phyloP scores from a whole-genome alignment of 2,797 vertebrate species.

The Pogonophryne albipinna region DNA sequence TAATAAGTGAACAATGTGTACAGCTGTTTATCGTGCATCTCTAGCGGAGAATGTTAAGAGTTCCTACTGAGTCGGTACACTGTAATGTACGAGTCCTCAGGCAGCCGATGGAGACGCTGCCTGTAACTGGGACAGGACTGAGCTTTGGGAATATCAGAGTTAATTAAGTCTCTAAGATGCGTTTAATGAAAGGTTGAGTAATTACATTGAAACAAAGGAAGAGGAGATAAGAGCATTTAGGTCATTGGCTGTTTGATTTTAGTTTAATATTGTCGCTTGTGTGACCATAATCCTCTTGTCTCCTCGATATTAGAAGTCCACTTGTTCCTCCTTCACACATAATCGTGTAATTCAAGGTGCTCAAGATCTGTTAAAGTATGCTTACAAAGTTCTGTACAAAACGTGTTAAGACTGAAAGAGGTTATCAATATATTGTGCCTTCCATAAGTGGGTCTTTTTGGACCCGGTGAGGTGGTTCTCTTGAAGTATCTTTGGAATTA shows the following conservation, averaged over 20 bases:
- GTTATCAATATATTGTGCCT: too few relatives aligned
- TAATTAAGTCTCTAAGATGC: neutral
- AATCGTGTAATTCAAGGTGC: neutral
- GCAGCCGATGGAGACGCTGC: conserved; percentile 4
- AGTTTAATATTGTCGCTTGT: neutral
- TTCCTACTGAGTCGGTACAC: conserved; percentile 62
- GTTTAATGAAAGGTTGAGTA: neutral
- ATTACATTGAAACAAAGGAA: too few relatives aligned
- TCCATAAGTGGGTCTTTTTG: too few relatives aligned
- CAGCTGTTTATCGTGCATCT: conserved; percentile 22
- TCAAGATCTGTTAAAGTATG: too few relatives aligned
- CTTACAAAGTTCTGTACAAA: too few relatives aligned
- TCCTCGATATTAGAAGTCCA: neutral
- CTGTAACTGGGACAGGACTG: conserved; percentile 3
- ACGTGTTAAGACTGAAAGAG: too few relatives aligned
- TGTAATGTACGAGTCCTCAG: conserved; percentile 46
- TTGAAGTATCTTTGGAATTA: too few relatives aligned
- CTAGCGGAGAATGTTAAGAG: conserved; percentile 33
- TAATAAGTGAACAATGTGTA: neutral
- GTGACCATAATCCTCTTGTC: neutral
- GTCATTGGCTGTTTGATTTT: too few relatives aligned
- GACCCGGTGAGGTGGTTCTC: too few relatives aligned
- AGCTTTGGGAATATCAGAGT: neutral
- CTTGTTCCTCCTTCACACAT: neutral
- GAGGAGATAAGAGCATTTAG: too few relatives aligned